A percentile compares a stretch with the other conserved stretches of the same genome.
These are phyloP conservation scores for Lapara coniferarum DNA, from an alignment of 2,888 invertebrate genomes.

Conservation along the genomic window DNA sequence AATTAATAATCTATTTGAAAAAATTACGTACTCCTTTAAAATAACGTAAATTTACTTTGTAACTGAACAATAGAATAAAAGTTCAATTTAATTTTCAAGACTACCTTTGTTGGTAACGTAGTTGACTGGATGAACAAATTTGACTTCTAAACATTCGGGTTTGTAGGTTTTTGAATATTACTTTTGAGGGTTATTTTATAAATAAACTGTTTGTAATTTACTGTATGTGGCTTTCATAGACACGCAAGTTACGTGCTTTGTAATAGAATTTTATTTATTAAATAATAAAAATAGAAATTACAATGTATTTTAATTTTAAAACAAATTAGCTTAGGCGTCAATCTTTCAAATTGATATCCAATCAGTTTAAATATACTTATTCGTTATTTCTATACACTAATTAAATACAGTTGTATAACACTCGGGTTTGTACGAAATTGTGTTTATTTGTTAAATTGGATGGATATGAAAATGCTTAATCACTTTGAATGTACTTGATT, in stretches of 20 bases:
- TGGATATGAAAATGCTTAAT: no score
- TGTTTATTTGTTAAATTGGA: no score
- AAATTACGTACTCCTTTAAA: no score
- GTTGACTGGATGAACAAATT: conserved; percentile 1
- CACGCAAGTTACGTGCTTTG: neutral
- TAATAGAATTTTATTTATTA: neutral
- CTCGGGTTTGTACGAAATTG: no score
- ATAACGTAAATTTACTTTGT: no score
- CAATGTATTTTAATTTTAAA: neutral
- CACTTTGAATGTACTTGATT: no score
- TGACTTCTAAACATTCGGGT: neutral
- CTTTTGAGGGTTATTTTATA: neutral
- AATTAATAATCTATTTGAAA: no score
- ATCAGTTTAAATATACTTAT: no score
- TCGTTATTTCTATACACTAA: no score
- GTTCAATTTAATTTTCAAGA: neutral
- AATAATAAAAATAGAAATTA: neutral
- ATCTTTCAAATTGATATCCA: no score
- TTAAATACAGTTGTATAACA: no score
- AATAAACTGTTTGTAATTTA: conserved; percentile 7
- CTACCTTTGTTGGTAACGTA: neutral
- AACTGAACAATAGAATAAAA: neutral
- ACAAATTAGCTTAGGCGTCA: no score
- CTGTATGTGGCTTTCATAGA: neutral
- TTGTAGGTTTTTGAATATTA: conserved; percentile 1